These are phyloP conservation scores for Sebastes hubbsi DNA, from an alignment of 2,797 vertebrate genomes.

Conservation along the genomic window DNA sequence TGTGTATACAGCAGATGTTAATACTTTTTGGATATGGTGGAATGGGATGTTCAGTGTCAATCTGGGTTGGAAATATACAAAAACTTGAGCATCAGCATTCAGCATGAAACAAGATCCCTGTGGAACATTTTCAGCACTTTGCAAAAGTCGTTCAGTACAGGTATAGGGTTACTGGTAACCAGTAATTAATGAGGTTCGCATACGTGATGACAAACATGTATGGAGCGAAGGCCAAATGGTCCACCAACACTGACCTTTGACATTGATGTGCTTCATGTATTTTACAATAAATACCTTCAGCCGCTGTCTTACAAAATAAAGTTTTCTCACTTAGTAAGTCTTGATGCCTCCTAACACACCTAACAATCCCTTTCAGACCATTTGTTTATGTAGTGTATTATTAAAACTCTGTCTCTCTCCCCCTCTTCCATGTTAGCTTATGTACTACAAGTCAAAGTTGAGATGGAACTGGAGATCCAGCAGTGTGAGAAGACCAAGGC, in stretches of 20 bases:
- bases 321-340: background rate
- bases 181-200: conserved; percentile 12
- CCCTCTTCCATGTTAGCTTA: conserved; percentile 80
- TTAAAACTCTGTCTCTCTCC: background rate
- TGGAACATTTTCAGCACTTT: conserved; percentile 15
- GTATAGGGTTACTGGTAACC: conserved; percentile 6
- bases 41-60: background rate
- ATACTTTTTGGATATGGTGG: background rate
- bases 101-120: background rate
- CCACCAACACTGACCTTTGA: conserved; percentile 15
- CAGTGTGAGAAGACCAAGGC: conserved; percentile 97
- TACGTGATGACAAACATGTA: conserved; percentile 16
- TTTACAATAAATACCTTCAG: background rate
- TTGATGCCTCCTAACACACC: background rate
- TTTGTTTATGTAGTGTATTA: background rate
- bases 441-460: conserved; percentile 94
- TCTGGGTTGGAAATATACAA: background rate
- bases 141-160: conserved; percentile 2
- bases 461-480: conserved; percentile 97
- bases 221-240: background rate
- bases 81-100: background rate
- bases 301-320: background rate
- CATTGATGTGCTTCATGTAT: background rate
- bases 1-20: background rate
- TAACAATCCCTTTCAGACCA: background rate